Evolutionary conservation across 2,113 vertebrate species (phyloP).

Genomic region (Galemys pyrenaicus): DNA sequence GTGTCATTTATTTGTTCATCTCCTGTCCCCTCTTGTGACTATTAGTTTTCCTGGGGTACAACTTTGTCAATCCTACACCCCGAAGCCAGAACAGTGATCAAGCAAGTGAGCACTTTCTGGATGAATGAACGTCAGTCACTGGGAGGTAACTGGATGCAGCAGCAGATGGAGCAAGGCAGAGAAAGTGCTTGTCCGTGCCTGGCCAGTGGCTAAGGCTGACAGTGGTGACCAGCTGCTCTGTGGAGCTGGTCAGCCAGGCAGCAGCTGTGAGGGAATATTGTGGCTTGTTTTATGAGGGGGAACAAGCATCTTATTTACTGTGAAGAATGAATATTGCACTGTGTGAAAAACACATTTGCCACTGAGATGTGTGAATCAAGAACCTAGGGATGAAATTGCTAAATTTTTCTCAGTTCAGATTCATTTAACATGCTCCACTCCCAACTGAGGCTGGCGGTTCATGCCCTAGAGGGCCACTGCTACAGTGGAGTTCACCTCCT

Average conservation of each 20-base stretch:
- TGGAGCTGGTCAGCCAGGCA: background rate
- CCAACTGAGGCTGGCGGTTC: no score
- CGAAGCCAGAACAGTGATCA: background rate
- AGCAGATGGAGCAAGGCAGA: background rate
- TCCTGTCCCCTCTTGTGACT: background rate
- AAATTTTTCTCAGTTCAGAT: background rate
- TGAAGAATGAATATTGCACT: background rate
- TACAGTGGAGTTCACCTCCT: background rate
- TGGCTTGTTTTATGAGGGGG: background rate
- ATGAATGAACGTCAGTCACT: background rate
- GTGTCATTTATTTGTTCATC: background rate
- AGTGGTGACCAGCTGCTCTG: background rate
- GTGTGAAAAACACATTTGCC: background rate
- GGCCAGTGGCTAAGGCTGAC: background rate
- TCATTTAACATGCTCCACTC: background rate
- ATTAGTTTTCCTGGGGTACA: background rate
- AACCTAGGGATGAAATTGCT: background rate
- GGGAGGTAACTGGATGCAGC: background rate
- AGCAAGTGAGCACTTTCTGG: background rate
- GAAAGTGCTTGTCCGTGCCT: background rate
- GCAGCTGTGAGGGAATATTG: background rate
- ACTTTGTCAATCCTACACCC: background rate
- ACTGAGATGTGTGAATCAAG: background rate
- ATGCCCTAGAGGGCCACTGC: rapidly evolving
- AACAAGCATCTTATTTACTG: slow-evolving; percentile 7